Evolutionary conservation across 2,888 invertebrate species (phyloP), one percentile per base, ranked within the genome.

Genomic region (Amitus sp.): DNA sequence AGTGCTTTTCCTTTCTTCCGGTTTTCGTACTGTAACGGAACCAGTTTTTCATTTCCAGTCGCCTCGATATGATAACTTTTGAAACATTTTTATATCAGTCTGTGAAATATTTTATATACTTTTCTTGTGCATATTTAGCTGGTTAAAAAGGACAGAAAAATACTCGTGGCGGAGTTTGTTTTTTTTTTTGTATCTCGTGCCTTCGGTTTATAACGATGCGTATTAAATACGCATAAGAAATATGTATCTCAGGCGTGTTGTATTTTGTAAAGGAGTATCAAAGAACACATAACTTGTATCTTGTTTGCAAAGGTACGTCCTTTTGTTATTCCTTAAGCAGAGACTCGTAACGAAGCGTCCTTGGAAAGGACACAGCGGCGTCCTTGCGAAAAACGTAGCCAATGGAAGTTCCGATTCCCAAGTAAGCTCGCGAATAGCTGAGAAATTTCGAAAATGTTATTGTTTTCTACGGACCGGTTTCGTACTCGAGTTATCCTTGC

Each of bases 381-480:
- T 19, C 43, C 43, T 43, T 23, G 23, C 17, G 15, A 12, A 20
- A 34, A 33, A 45, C 40, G 46, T 42, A 47, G 46, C 51, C 39
- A 33, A 46, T 49, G 53, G 51, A 47, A 47, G 51, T 42, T 17
- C 48, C 40, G 27, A 47, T 58, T 58, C 34, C 62, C 54, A 62
- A 62, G 58, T 58, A 58, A 58, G 62, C 51, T 58, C 51, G 47
- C 30, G 46, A 47, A 62, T 57, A 53, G 54, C 47, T 33, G n/a
- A 51, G 62, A 54, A 58, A 62, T 62, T 49, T 58, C 62, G 55
- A 62, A 62, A 58, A 62, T 58, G 58, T 62, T 45, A 62, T 62
- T 62, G 62, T 62, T 45, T 43, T n/a, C 43, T 7, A 12, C 33
- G 43, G 54, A 62, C 62, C 54, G 62, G 62, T 51, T 58, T 53